Evolutionary conservation across 2,888 invertebrate genomes (phyloP), one percentile per base, ranked within the genome.

Genomic region (Camptogramma bilineatum): DNA sequence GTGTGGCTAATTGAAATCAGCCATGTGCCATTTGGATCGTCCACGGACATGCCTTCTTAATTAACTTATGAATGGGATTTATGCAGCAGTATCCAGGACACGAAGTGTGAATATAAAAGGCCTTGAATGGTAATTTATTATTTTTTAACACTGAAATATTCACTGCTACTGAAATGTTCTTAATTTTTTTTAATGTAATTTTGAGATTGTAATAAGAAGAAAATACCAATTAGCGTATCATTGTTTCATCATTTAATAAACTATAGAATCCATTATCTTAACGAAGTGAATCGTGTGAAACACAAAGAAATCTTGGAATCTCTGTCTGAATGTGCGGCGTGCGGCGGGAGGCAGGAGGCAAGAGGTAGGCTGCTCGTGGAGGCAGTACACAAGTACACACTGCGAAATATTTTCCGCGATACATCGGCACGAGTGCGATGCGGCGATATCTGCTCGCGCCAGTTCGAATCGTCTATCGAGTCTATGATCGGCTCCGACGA

Each of bases 351-450:
- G 48, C 16, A 9, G 21, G 24, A 34, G 31, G 52, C 34, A 60
- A 17, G 17, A 44, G 44, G 47, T 17, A 24, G 21, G 54, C 56
- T 47, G 13, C n/a, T n/a, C n/a, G n/a, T 55, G 52, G 46, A 47
- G 31, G 8, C 48, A 17, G 58, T 44, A 53, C 28, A 53, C 18
- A 77, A 77, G 77, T 78, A 71, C 74, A 82, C 77, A 82, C 84
- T 81, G 91, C 90, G 83, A 90, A 91, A 91, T 92, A 91, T 90
- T 92, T 90, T 85, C 82, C 83, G 83, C 88, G 91, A 91, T 91
- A 86, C 87, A 90, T 90, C 88, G 87, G 88, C 89, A 89, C 91
- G 90, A 91, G 90, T 85, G 85, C 90, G 91, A 91, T 92, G 85
- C 84, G 86, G 82, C 85, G 92, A 92, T 92, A 91, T 88, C 89